Evolutionary conservation across 1,140 invertebrate genomes (phyloP).

Genomic region (Bombus consobrinus): DNA sequence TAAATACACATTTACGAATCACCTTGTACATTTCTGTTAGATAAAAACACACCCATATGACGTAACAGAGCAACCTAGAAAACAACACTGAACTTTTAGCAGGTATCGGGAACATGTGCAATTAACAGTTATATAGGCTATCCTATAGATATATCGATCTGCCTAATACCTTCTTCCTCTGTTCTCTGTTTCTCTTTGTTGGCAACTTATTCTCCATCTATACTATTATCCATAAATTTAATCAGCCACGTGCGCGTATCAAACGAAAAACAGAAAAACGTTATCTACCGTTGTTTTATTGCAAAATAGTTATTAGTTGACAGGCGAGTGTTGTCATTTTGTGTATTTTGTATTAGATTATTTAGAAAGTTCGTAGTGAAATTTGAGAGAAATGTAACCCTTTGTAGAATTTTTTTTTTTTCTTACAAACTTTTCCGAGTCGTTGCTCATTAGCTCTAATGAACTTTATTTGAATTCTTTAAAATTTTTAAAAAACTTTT

Average conservation of each 20-base stretch:
- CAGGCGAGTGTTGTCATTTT: too few species aligned
- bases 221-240: too few species aligned
- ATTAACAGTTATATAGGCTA: constrained; percentile 19
- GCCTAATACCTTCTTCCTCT: not conserved
- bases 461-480: too few species aligned
- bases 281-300: not conserved
- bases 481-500: too few species aligned
- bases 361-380: too few species aligned
- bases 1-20: not conserved
- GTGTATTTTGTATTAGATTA: too few species aligned
- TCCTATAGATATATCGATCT: constrained; percentile 3
- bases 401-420: too few species aligned
- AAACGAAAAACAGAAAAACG: not conserved
- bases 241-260: not conserved
- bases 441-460: too few species aligned
- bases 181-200: not conserved
- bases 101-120: not conserved
- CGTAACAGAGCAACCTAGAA: not conserved
- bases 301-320: too few species aligned
- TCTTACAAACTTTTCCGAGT: too few species aligned
- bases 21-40: not conserved
- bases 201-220: not conserved
- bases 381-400: too few species aligned
- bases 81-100: not conserved
- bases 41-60: not conserved